A percentile compares a stretch with the other conserved stretches of the same genome.
Conservation (phyloP, 2,113 vertebrate genomes). For the Nothobranchius furzeri region DNA sequence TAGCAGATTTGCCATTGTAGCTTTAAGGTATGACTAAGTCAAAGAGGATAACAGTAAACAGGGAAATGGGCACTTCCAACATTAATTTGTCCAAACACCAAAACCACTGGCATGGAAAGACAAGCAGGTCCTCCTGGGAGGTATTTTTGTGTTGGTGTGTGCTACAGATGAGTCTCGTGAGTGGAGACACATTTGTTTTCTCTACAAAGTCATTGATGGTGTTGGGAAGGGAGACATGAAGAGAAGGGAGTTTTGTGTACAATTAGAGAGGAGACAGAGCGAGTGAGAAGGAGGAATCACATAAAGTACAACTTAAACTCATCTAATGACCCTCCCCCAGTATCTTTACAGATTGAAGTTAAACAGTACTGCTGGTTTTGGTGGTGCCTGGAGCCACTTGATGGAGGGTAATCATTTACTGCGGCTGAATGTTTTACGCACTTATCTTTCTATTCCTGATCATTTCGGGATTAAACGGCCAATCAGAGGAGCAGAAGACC, state of each 20-base stretch:
- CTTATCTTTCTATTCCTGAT: conserved; percentile 55
- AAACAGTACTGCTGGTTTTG: conserved; percentile 48
- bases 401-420: conserved; percentile 51
- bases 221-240: conserved; percentile 14
- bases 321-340: conserved; percentile 10
- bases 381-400: conserved; percentile 44
- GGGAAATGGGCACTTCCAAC: not conserved
- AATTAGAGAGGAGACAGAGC: conserved; percentile 54
- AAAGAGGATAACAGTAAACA: not conserved
- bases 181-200: conserved; percentile 39
- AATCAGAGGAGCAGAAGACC: conserved; percentile 42
- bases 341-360: conserved; percentile 40
- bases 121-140: conserved; percentile 34
- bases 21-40: not conserved
- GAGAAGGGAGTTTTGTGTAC: conserved; percentile 43
- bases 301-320: conserved; percentile 39
- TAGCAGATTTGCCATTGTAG: too few relatives aligned
- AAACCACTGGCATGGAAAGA: conserved; percentile 37
- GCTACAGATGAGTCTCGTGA: conserved; percentile 18
- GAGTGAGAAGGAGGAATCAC: conserved; percentile 46
- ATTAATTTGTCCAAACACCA: not conserved
- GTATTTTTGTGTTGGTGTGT: conserved; percentile 10
- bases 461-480: conserved; percentile 50
- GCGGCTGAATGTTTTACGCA: conserved; percentile 45
- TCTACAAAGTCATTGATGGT: conserved; percentile 36